Evolutionary conservation across 2,888 invertebrate species (phyloP), one percentile per base, ranked within the genome.

Genomic region (Lottia scabra): DNA sequence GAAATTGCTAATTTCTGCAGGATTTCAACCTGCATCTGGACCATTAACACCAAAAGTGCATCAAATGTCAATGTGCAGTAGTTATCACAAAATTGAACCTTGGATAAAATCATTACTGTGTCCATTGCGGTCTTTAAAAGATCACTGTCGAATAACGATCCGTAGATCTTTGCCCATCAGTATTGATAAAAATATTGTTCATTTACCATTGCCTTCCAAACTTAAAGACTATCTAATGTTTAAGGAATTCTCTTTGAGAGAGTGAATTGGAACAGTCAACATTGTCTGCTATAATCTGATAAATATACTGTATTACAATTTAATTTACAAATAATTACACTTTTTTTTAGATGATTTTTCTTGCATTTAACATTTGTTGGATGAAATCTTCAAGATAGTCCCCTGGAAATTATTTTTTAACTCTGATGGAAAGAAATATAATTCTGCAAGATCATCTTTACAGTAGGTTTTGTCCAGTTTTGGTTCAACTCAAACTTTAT

Each of bases 31-130:
- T 2, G 70, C 78, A 6, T 75, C 78, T 63, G 82, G 80, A 13
- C 72, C 81, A 26, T 75, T 84, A 30, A 75, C 79, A 62, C 74
- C 73, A 69, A 85, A 84, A 67, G 73, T 84, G 13, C 81, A 82
- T n/a, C 83, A 82, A 68, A 74, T 86, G 38, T 80, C 82, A 48
- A 80, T 86, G 73, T 85, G 85, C 73, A 85, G 85, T 78, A 85
- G 85, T 68, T 85, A 83, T 75, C 79, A 81, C 38, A 81, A 82
- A 66, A 84, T 85, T 46, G 78, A 79, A 16, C 83, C 84, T 23
- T 85, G 84, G 85, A 82, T 86, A 44, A 76, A 78, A 19, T 77
- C 78, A 13, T 69, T 85, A 19, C 82, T 80, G 68, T 70, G 23
- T 19, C 86, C 86, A 12, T 30, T 83, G 48, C 76, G 78, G 19